Evolutionary conservation across 1,140 invertebrate species (phyloP).

Genomic region (Adoxophyes honmai): DNA sequence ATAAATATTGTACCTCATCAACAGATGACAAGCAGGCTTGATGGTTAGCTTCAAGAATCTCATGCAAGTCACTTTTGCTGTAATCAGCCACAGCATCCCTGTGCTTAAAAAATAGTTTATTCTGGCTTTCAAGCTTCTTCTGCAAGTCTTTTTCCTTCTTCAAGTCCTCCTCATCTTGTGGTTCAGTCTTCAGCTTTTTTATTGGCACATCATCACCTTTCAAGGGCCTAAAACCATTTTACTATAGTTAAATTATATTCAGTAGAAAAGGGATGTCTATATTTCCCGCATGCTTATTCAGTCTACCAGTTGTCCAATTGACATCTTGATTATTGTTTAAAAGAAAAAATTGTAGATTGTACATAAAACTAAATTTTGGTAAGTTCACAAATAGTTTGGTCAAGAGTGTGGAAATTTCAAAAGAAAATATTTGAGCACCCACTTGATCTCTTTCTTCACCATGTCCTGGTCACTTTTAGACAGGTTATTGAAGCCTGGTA

Average conservation of each 20-base stretch:
- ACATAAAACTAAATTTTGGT: no score
- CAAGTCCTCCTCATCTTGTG: conserved; percentile 74
- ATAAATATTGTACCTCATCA: conserved; percentile 79
- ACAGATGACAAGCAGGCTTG: conserved; percentile 82
- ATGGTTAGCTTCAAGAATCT: conserved; percentile 85
- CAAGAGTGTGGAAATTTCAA: no score
- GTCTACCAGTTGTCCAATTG: no score
- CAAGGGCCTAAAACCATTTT: conserved; percentile 73
- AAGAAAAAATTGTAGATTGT: no score
- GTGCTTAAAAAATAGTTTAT: conserved; percentile 86
- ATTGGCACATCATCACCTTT: conserved; percentile 78
- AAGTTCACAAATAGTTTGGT: no score
- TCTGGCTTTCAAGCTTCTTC: conserved; percentile 85
- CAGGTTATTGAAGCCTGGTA: conserved; percentile 87
- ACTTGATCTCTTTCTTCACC: conserved; percentile 84
- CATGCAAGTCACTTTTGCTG: conserved; percentile 79
- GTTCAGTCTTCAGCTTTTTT: conserved; percentile 85
- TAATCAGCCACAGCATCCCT: conserved; percentile 78
- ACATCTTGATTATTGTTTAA: no score
- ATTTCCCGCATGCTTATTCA: no score
- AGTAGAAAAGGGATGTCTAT: no score
- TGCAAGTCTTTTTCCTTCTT: conserved; percentile 70
- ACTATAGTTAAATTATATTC: no score
- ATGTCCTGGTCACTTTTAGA: conserved; percentile 85
- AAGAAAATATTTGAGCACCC: conserved; percentile 43